Base-by-base conservation (phyloP, 1,140 invertebrate genomes). In the Oryzaephilus surinamensis region DNA sequence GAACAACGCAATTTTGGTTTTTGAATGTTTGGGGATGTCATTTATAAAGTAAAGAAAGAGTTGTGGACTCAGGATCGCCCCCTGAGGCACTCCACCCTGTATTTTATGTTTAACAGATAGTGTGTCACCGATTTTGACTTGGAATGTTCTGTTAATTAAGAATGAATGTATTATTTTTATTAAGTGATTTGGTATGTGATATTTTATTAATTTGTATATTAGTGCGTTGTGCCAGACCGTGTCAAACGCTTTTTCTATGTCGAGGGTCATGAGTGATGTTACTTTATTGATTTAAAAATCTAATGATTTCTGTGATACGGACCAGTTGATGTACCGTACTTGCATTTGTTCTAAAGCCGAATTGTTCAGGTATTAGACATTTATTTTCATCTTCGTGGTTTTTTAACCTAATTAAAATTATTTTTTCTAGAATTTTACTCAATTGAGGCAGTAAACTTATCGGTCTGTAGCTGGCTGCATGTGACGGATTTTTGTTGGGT, bases 171-270 rank as follows among this genome's bases (percentile, higher is more conserved):
- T 50, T 6, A 54, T 24, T 27, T 48, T 31, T n/a, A 54, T 32
- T 5, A 58, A 4, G 13, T 45, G 13, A 10, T 12, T 16, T 11
- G 41, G 39, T 18, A 47, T 36, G 29, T 41, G 36, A n/a, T 4
- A 21, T 30, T 23, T 15, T 16, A 45, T 31, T 6, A 59, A 21
- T 48, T 60, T 61, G 30, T 50, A 45, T 3, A 59, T 21, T 4
- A 60, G 30, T n/a, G 48, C 56, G 2, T 47, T 24, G 13, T 48
- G 48, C 55, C 56, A 60, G 5, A 58, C 55, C 36, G 27, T 46
- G 35, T 62, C 57, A 35, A 61, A 61, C 3, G 60, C 35, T 34
- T 39, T 38, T n/a, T 3, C 7, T 18, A 46, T 12, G 14, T 17
- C 10, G 4, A 16, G n/a, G 13, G 4, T 8, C 17, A 12, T 15